Evolutionary conservation across 92 coral and sea anemone genomes (phyloP), one percentile per base, ranked within the genome.

Genomic region (Blastomussa wellsi): DNA sequence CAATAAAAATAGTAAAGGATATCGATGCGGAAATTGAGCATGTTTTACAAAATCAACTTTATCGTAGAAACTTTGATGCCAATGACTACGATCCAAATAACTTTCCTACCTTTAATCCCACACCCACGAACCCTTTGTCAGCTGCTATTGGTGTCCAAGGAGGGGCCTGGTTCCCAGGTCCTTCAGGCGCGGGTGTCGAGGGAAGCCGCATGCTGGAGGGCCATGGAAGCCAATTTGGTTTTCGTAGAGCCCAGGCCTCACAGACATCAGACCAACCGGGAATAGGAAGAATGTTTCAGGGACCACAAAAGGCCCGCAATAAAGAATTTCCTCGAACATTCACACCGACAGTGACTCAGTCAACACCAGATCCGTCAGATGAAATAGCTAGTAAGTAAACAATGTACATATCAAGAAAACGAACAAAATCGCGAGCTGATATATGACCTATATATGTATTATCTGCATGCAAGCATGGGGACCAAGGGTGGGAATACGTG

Each of bases 81-180:
- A 31, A 39, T 64, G 72, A 74, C 68, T 71, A 20, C 60, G 71
- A 84, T 37, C 16, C 85, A 33, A 52, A 69, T 26, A 44, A 49
- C 31, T 28, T 49, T 2, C 85, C 85, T 52, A 71, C 74, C 72
- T 74, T 83, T 20, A 83, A 62, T 74, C 80, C 79, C 7, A 52
- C 8, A 22, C 87, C 87, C 2, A 53, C 80, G 2, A 83, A 59
- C 44, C 32, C 42, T 33, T 74, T 83, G 72, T 83, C 93, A 24
- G 89, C 89, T 26, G 77, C 82, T 12, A 88, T 84, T 52, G 78
- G 76, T n/a, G 94, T 59, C 8, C 89, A 91, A 42, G 94, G 92
- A 14, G 94, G 94, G 15, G 73, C 85, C 49, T 84, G 90, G 91
- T 76, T 85, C 26, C 87, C 90, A 31, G 94, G 94, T 22, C 91